Percentiles rank a stretch among this genome's conserved stretches.
Evolutionary conservation across 1,140 invertebrate species (phyloP).

Genomic region (Mycetomoellerius zeteki): DNA sequence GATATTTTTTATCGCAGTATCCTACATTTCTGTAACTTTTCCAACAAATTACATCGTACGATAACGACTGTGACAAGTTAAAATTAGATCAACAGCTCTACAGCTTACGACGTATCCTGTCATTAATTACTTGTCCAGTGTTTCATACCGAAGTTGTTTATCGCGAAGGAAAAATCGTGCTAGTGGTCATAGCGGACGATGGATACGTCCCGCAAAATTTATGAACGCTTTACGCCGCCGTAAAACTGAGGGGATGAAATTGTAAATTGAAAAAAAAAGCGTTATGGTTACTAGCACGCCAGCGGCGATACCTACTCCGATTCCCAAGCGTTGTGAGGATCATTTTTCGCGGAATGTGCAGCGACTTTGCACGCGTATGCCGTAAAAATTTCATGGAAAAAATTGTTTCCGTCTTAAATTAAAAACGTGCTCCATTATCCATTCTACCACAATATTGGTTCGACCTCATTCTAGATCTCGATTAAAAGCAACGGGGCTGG

Average conservation of each 20-base stretch:
- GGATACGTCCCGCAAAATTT: slow-evolving; percentile 67
- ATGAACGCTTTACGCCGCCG: slow-evolving; percentile 67
- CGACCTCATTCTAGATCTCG: slow-evolving; percentile 26
- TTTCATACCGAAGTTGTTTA: slow-evolving; percentile 64
- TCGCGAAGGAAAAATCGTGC: slow-evolving; percentile 48
- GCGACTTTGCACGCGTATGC: neutral
- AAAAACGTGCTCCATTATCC: slow-evolving; percentile 34
- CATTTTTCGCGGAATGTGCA: slow-evolving; percentile 42
- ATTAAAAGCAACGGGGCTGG: slow-evolving; percentile 12
- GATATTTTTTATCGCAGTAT: slow-evolving; percentile 16
- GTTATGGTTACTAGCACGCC: slow-evolving; percentile 30
- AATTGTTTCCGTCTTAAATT: slow-evolving; percentile 14
- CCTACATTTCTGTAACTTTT: slow-evolving; percentile 50
- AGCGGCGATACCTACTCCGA: slow-evolving; percentile 43
- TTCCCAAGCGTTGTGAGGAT: slow-evolving; percentile 33
- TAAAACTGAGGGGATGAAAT: slow-evolving; percentile 73
- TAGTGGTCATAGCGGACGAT: slow-evolving; percentile 36
- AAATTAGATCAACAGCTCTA: slow-evolving; percentile 56
- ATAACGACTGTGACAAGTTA: slow-evolving; percentile 55
- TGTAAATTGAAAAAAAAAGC: slow-evolving; percentile 72
- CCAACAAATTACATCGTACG: slow-evolving; percentile 33
- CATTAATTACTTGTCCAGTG: slow-evolving; percentile 39
- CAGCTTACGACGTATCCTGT: slow-evolving; percentile 35
- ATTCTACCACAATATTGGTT: slow-evolving; percentile 9
- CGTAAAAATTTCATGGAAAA: slow-evolving; percentile 47